Evolutionary conservation across 30 jellyfish, hydroid and myxozoan genomes (phyloP).

Genomic region (Sanderia malayensis): DNA sequence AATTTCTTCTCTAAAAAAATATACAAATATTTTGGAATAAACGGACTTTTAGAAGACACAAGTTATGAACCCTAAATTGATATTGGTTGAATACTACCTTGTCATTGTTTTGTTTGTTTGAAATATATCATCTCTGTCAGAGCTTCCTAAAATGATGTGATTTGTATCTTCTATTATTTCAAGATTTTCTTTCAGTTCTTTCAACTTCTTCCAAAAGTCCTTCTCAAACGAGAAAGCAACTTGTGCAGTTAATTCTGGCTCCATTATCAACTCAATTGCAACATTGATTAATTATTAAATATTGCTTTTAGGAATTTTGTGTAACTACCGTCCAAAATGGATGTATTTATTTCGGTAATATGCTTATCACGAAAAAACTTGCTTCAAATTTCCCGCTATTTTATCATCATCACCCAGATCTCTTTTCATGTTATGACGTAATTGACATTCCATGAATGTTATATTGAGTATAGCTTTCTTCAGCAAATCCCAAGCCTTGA

Average conservation of each 20-base stretch:
- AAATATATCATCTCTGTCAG: constrained; percentile 4
- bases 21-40: background rate
- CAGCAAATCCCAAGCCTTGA: no score
- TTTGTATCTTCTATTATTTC: constrained; percentile 35
- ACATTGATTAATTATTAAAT: no score
- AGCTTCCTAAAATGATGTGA: constrained; percentile 1
- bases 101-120: background rate
- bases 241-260: background rate
- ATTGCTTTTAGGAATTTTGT: background rate
- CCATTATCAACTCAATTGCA: background rate
- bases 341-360: no score
- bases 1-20: constrained; percentile 29
- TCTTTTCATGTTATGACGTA: background rate
- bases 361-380: background rate
- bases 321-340: background rate
- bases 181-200: constrained; percentile 14
- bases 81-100: background rate
- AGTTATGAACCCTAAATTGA: background rate
- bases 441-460: background rate
- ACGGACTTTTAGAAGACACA: background rate
- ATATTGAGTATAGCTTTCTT: no score
- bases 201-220: constrained; percentile 49
- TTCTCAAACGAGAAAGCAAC: background rate
- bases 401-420: background rate
- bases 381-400: background rate